phyloP scores from a whole-genome alignment of 2,888 invertebrate genomes.

The Abscondita cerata region DNA sequence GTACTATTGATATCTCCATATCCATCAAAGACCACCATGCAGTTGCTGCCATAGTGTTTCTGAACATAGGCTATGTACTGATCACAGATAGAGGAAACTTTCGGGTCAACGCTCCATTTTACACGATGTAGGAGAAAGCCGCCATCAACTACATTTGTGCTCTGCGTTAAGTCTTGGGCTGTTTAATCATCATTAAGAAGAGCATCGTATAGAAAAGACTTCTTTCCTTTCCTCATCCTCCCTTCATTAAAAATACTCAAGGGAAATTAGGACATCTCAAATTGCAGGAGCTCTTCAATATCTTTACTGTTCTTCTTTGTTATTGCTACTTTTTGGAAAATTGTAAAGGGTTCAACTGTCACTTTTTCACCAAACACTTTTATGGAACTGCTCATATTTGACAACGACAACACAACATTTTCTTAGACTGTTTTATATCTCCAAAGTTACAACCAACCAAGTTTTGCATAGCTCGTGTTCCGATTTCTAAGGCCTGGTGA shows the following conservation, averaged over 20 bases:
- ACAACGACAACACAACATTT: background rate
- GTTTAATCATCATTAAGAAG: background rate
- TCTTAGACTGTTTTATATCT: constrained; percentile 6
- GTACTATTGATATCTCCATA: too few species aligned
- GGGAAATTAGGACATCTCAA: background rate
- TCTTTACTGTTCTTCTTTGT: too few species aligned
- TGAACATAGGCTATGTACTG: background rate
- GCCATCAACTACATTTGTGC: constrained; percentile 1
- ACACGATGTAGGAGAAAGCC: constrained; percentile 6
- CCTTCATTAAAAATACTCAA: background rate
- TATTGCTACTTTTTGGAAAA: too few species aligned
- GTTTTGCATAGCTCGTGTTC: background rate
- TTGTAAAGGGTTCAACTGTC: too few species aligned
- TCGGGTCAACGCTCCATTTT: background rate
- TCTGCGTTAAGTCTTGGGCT: background rate
- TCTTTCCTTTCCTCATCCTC: constrained; percentile 3
- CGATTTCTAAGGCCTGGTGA: too few species aligned
- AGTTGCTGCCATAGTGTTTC: background rate
- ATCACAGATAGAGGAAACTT: background rate
- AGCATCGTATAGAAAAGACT: constrained; percentile 7
- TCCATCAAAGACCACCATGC: too few species aligned
- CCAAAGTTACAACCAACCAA: constrained; percentile 6
- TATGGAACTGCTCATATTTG: constrained; percentile 1
- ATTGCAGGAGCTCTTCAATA: background rate
- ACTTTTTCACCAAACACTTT: too few species aligned